phyloP scores from a whole-genome alignment of 2,797 vertebrate species.

The Numenius phaeopus region DNA sequence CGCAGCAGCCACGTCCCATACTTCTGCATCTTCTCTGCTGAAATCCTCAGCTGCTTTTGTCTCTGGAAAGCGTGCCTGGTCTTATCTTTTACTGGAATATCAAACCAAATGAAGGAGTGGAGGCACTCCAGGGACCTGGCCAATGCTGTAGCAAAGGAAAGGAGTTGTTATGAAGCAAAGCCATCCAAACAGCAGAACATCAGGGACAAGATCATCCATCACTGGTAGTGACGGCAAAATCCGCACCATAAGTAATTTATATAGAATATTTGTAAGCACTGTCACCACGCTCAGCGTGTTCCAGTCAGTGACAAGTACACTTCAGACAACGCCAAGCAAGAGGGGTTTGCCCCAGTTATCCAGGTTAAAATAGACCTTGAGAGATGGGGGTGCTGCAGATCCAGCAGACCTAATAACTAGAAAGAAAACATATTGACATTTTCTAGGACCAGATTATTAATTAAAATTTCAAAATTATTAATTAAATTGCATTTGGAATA shows the following conservation, averaged over 20 bases:
- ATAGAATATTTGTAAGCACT: background rate
- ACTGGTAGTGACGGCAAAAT: background rate
- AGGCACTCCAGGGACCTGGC: background rate
- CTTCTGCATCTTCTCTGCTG: background rate
- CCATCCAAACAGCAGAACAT: background rate
- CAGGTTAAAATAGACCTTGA: background rate
- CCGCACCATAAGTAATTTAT: background rate
- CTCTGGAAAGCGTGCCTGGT: background rate
- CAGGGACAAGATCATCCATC: background rate
- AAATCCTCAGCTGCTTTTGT: background rate
- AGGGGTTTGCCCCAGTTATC: background rate
- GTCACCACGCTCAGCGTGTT: background rate
- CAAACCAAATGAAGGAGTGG: background rate
- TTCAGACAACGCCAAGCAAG: background rate
- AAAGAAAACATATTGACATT: background rate
- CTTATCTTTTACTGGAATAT: background rate
- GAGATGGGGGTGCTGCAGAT: background rate
- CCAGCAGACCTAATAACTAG: background rate
- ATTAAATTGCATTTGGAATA: background rate
- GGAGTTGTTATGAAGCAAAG: background rate
- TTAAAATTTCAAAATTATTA: background rate
- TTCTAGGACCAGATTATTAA: background rate
- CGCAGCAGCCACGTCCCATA: background rate
- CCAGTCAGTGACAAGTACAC: background rate
- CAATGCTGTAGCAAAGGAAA: conserved; percentile 21